A percentile compares a stretch with the other conserved stretches of the same genome.
These are phyloP conservation scores for Myrmophylax atrothorax DNA, from an alignment of 2,113 vertebrate genomes.

Conservation along the genomic window DNA sequence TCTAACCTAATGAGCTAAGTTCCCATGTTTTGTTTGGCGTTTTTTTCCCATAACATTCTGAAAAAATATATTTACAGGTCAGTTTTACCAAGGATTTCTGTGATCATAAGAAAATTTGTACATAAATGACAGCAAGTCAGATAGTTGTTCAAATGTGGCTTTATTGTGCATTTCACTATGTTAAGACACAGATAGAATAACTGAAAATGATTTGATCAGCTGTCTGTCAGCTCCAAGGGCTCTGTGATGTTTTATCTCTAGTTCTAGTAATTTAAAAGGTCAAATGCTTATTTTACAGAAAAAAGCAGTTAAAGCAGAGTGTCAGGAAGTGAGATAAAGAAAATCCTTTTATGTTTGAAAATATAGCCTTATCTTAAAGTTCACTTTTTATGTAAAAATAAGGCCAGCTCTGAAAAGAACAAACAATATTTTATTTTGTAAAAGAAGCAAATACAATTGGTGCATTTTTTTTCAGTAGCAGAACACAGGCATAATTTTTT, in stretches of 20 bases:
- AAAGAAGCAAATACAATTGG: not conserved
- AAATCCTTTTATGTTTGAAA: conserved; percentile 47
- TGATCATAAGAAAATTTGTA: not conserved
- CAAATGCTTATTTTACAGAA: conserved; percentile 17
- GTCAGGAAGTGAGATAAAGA: conserved; percentile 47
- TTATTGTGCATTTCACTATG: not conserved
- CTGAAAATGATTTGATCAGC: not conserved
- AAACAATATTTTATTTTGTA: not conserved
- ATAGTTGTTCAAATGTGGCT: not conserved
- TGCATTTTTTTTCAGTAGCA: not conserved
- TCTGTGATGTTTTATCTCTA: not conserved
- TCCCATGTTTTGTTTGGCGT: not conserved
- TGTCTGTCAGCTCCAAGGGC: not conserved
- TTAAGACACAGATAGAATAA: not conserved
- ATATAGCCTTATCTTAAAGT: not conserved
- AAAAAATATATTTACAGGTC: not conserved
- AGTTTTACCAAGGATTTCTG: not conserved
- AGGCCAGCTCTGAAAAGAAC: not conserved
- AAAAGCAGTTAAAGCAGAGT: not conserved
- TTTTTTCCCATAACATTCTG: not conserved
- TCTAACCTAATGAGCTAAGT: not conserved
- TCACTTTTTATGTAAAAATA: conserved; percentile 22
- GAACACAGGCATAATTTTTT: not conserved
- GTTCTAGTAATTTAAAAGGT: not conserved
- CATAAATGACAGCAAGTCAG: not conserved